Percentiles rank a stretch among this genome's conserved stretches.
Evolutionary conservation across 2,888 invertebrate species (phyloP).

Genomic region (Plutella xylostella): DNA sequence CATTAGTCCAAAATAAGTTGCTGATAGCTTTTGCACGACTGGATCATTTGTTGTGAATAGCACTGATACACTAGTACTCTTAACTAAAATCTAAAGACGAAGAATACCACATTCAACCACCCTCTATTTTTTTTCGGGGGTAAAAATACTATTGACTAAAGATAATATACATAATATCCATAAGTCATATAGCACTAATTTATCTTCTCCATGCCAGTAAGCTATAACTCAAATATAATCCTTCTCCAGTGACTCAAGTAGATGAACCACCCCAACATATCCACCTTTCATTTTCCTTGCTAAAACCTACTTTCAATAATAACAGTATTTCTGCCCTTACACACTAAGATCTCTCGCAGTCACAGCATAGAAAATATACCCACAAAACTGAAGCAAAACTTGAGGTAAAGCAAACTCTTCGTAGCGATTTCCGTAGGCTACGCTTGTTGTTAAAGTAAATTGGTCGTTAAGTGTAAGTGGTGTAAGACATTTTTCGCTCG

Average conservation of each 20-base stretch:
- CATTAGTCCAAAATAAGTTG: too few species aligned
- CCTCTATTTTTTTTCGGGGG: too few species aligned
- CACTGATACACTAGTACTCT: too few species aligned
- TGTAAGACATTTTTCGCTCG: constrained; percentile 29
- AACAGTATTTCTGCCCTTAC: constrained; percentile 21
- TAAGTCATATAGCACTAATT: too few species aligned
- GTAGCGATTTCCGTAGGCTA: not conserved
- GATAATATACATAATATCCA: too few species aligned
- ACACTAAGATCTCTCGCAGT: not conserved
- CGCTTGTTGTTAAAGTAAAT: not conserved
- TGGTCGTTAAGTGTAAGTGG: constrained; percentile 9
- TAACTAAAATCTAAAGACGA: too few species aligned
- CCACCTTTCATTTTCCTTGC: constrained; percentile 30
- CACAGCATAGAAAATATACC: not conserved
- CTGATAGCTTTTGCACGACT: too few species aligned
- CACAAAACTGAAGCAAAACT: not conserved
- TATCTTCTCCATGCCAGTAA: too few species aligned
- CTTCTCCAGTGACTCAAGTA: constrained; percentile 46
- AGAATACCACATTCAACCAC: too few species aligned
- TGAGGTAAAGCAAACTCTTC: not conserved
- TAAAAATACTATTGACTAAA: too few species aligned
- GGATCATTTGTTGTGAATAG: too few species aligned
- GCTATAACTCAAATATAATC: constrained; percentile 58
- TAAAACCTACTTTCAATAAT: constrained; percentile 28
- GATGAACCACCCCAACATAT: constrained; percentile 50